Base-by-base conservation (phyloP, 2,888 invertebrate species). In the Orthonevra nobilis region DNA sequence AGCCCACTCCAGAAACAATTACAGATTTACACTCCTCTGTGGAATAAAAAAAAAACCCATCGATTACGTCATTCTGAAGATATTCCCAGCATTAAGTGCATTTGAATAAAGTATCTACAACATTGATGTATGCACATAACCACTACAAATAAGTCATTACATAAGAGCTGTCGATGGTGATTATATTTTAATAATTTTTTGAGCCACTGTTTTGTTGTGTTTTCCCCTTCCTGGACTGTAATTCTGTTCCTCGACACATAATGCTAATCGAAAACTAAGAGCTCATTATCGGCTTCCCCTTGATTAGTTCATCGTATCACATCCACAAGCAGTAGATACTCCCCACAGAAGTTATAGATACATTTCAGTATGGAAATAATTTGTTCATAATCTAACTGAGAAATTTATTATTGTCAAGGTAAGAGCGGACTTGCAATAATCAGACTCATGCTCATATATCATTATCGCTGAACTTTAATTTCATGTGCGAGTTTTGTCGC, bases 331-430 rank as follows among this genome's bases (percentile, higher is more conserved):
- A 28, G 3, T 30, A 28, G 40, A 23, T 32, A 42, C 40, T 32
- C 15, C 28, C 14, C n/a, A n/a, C n/a, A n/a, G n/a, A n/a, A n/a
- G n/a, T n/a, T n/a, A n/a, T n/a, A n/a, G n/a, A n/a, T n/a, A n/a
- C n/a, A n/a, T n/a, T n/a, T n/a, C n/a, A n/a, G n/a, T n/a, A n/a
- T 40, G 32, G 2, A 28, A 42, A 52, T 42, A 15, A 14, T 34
- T 36, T 61, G 36, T 70, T 3, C 34, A 52, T 61, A 46, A 42
- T n/a, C 26, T 61, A 70, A 61, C 46, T 61, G 26, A 36, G 40
- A 48, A 66, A 26, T 60, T 46, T 20, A 38, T 32, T 44, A 9
- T 1, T n/a, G 10, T 60, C 60, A 74, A 68, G 60, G 74, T 54
- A 20, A 34, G 10, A 20, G 3, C 5, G n/a, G 15, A 30, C 20